Evolutionary conservation across 2,888 invertebrate genomes (phyloP), one percentile per base, ranked within the genome.

Genomic region (Nematopogon swammerdamellus): DNA sequence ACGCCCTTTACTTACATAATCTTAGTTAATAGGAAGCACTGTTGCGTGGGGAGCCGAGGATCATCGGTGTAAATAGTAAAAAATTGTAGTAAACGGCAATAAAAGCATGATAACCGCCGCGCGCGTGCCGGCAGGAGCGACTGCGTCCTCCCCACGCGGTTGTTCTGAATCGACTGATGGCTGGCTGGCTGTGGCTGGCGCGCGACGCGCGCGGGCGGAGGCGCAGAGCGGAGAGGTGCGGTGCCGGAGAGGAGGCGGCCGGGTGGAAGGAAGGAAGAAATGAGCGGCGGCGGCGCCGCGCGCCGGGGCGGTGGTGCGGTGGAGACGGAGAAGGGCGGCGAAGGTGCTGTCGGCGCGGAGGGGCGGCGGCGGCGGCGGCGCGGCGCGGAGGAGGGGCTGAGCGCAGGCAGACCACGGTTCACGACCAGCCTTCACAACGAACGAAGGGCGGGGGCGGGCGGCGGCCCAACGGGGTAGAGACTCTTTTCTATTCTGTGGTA

Each of bases 151-250:
- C 11, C n/a, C 47, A 3, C 18, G 47, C 36, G 36, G n/a, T 14
- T 4, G 36, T 36, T 36, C 36, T 14, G 6, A 14, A 36, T 36
- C 36, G 36, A 36, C 36, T n/a, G n/a, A n/a, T n/a, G n/a, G n/a
- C n/a, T n/a, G n/a, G n/a, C n/a, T n/a, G n/a, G n/a, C n/a, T n/a
- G 66, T 61, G 58, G n/a, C n/a, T 60, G 63, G 64, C 67, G 70
- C 69, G 66, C 61, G 65, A n/a, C 65, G 67, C 72, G 75, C 72
- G 36, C 36, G 36, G 36, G 6, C 52, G 56, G 18, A 50, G 53
- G 46, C 36, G 50, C 53, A 54, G n/a, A n/a, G n/a, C n/a, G 48
- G 50, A 46, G 49, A 51, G 64, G 60, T n/a, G n/a, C n/a, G n/a
- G n/a, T n/a, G n/a, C n/a, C n/a, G n/a, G n/a, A n/a, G n/a, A n/a